These are phyloP conservation scores for Prinia subflava DNA, from an alignment of 2,113 vertebrate species.

Conservation along the genomic window DNA sequence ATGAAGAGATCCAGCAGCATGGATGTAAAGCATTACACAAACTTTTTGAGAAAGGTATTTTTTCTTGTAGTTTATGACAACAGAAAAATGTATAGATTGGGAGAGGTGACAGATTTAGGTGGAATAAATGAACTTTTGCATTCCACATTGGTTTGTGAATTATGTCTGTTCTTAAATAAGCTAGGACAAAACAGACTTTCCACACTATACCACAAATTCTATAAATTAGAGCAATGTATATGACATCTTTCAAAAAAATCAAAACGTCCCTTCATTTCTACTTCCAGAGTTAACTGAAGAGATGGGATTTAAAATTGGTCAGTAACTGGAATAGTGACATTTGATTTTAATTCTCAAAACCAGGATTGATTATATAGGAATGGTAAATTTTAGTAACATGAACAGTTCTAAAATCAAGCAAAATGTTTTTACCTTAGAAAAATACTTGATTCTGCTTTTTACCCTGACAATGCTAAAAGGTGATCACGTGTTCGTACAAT, in stretches of 20 bases:
- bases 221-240: not conserved
- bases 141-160: not conserved
- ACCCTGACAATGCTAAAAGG: not conserved
- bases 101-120: not conserved
- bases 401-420: not conserved
- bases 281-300: not conserved
- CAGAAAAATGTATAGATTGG: not conserved
- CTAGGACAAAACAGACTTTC: not conserved
- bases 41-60: slow-evolving; percentile 87
- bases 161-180: not conserved
- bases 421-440: not conserved
- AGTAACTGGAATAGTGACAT: not conserved
- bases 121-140: not conserved
- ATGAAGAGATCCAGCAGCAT: slow-evolving; percentile 86
- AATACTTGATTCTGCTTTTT: not conserved
- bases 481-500: not conserved
- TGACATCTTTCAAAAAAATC: not conserved
- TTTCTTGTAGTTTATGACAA: not conserved
- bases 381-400: not conserved
- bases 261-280: not conserved
- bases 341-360: not conserved
- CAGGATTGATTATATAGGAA: not conserved
- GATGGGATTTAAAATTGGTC: not conserved
- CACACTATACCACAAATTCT: not conserved
- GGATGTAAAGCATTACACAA: slow-evolving; percentile 82